Percentiles rank a stretch among this genome's conserved stretches.
phyloP scores from a whole-genome alignment of 2,888 invertebrate species.

The Drosophila basisetae region DNA sequence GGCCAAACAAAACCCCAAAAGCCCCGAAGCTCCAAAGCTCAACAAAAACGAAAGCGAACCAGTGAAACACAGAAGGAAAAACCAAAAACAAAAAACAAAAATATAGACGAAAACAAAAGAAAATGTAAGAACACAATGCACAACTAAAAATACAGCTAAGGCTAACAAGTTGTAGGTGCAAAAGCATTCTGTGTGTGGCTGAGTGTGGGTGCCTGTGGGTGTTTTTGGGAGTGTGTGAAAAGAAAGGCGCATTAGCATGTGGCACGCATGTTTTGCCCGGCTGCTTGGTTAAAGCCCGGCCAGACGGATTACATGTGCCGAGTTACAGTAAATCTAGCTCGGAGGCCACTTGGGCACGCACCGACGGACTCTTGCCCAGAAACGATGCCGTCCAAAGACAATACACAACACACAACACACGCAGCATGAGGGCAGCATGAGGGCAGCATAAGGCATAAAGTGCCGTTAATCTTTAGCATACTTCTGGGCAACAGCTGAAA shows the following conservation, averaged over 20 bases:
- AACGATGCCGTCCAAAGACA: conserved; percentile 51
- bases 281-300: neutral
- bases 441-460: conserved; percentile 6
- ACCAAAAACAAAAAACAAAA: conserved; percentile 13
- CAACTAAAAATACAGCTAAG: conserved; percentile 57
- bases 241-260: conserved; percentile 22
- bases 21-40: conserved; percentile 44
- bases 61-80: conserved; percentile 25
- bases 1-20: conserved; percentile 54
- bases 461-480: conserved; percentile 17
- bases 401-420: conserved; percentile 21
- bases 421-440: conserved; percentile 3
- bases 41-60: conserved; percentile 24
- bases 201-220: neutral
- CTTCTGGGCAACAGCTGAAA: conserved; percentile 4
- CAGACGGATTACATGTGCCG: conserved; percentile 60
- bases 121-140: conserved; percentile 44
- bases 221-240: conserved; percentile 4
- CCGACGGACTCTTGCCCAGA: conserved; percentile 56
- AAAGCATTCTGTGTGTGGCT: conserved; percentile 34
- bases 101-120: conserved; percentile 23
- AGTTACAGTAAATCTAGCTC: conserved; percentile 50
- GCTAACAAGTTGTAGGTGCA: conserved; percentile 44
- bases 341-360: conserved; percentile 70
- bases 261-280: conserved; percentile 14